A percentile compares a stretch with the other conserved stretches of the same genome.
These are phyloP conservation scores for Arremon brunneinucha DNA, from an alignment of 2,797 vertebrate species.

Conservation along the genomic window DNA sequence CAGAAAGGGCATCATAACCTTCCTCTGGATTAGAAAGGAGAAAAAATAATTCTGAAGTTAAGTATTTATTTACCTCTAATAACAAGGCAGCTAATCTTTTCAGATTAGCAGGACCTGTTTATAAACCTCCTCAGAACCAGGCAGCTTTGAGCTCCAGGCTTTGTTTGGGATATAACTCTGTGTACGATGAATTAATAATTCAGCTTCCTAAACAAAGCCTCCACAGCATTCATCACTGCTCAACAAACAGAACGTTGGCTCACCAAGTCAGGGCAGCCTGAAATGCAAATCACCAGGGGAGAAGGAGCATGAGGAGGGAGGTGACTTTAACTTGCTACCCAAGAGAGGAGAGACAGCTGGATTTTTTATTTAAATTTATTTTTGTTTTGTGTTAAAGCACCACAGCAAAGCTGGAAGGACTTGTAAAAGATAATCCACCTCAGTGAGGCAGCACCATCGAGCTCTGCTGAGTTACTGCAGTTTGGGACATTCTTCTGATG, in stretches of 20 bases:
- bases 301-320: neutral
- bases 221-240: neutral
- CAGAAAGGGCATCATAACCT: neutral
- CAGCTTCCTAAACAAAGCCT: neutral
- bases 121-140: neutral
- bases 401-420: neutral
- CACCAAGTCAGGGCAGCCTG: neutral
- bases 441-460: fast-evolving
- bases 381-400: neutral
- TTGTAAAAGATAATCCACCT: neutral
- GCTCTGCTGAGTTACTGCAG: neutral
- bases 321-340: neutral
- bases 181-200: neutral
- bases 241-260: neutral
- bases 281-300: neutral
- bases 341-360: neutral
- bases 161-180: neutral
- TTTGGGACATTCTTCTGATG: neutral
- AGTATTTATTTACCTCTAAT: neutral
- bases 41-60: neutral
- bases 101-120: neutral
- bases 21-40: neutral
- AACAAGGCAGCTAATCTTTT: neutral
- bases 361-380: neutral
- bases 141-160: neutral